Evolutionary conservation across 2,797 vertebrate species (phyloP), one percentile per base, ranked within the genome.

Genomic region (Mormyrus proboscirostris): DNA sequence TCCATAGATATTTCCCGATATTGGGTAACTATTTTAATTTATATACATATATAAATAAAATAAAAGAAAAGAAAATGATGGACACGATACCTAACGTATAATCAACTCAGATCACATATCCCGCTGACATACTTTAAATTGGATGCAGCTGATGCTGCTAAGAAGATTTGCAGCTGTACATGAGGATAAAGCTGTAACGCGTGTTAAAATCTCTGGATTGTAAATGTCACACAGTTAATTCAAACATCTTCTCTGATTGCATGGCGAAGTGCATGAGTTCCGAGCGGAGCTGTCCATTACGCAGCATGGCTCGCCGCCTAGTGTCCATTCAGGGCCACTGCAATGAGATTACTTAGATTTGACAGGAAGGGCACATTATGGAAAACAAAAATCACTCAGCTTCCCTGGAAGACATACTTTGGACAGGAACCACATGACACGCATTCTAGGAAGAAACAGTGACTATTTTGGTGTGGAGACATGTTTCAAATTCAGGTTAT

Each of bases 221-320:
- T 82, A 44, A 82, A 47, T n/a, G 76, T 82, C 41, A 47, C 41
- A 22, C 76, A 82, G 38, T 47, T 44, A 9, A 47, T 82, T 22
- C 38, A 79, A 79, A 19, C 73, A 79, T 41, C 69, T 6, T 76
- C 38, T 44, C 14, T 41, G 29, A 79, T 16, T 19, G 16, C 73
- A 79, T 44, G 38, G 73, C 33, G 19, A 38, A 41, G 16, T 5
- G 19, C 76, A 44, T 22, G 41, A 53, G 22, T 8, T 33, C 50
- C 50, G 50, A 19, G 49, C 25, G 84, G 84, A 33, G 22, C 50
- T 55, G 50, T 16, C 49, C 84, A 86, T 53, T 86, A 86, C 6
- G 84, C 16, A 19, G 50, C 50, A 16, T 33, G 49, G 53, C 38
- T 79, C 49, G 53, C 88, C 88, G 59, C 88, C 88, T 89, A 62